These are phyloP conservation scores for Drosophila leonis DNA, from an alignment of 2,888 invertebrate species.

Conservation along the genomic window DNA sequence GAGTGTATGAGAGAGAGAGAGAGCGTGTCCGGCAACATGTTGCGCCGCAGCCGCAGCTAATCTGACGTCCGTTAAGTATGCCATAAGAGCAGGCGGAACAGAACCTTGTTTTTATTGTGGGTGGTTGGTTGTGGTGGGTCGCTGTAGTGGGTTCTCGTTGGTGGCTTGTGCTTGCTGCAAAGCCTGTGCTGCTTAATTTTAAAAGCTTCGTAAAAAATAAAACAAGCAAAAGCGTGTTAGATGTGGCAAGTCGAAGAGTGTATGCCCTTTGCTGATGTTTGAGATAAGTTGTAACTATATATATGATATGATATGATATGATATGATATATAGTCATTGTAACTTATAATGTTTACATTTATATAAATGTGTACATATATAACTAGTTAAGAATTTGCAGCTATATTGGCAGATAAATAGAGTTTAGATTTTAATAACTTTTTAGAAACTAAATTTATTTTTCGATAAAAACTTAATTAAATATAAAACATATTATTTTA, in stretches of 20 bases:
- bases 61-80: slow-evolving; percentile 54
- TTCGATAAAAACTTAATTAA: no score
- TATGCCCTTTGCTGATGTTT: neutral
- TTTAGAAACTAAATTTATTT: neutral
- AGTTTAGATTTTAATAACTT: neutral
- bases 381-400: neutral
- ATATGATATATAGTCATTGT: no score
- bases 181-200: slow-evolving; percentile 45
- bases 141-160: neutral
- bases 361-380: no score
- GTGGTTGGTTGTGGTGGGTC: slow-evolving; percentile 1
- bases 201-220: slow-evolving; percentile 27
- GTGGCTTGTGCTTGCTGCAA: slow-evolving; percentile 1
- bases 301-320: no score
- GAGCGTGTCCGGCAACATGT: slow-evolving; percentile 42
- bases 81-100: slow-evolving; percentile 33
- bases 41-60: slow-evolving; percentile 52
- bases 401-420: neutral
- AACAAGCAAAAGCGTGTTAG: neutral
- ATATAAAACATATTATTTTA: no score
- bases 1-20: neutral
- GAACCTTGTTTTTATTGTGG: slow-evolving; percentile 13
- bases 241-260: neutral
- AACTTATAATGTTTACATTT: neutral
- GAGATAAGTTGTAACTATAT: neutral